Conservation (phyloP, 1,140 invertebrate species). For the Venustaconcha ellipsiformis region DNA sequence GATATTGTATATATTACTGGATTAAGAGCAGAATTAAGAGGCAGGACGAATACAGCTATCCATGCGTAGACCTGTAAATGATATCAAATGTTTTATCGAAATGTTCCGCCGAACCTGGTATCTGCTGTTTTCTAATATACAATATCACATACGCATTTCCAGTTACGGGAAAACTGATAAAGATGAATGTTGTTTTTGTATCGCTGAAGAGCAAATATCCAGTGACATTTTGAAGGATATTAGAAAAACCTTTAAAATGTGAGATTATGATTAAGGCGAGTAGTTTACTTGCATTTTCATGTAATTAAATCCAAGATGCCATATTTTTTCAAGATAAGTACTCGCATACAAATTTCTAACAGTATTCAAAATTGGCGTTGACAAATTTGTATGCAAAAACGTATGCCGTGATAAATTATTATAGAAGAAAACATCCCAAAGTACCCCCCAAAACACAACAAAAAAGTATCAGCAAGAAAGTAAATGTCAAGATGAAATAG, state of each 20-base stretch:
- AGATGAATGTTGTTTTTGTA: no score
- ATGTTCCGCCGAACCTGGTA: background rate
- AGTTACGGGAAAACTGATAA: no score
- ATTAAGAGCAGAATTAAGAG: slow-evolving; percentile 84
- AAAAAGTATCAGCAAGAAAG: background rate
- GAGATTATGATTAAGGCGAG: no score
- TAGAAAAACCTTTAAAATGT: no score
- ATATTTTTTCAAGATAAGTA: background rate
- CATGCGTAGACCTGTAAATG: slow-evolving; percentile 72
- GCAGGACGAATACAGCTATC: slow-evolving; percentile 82
- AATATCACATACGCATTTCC: no score
- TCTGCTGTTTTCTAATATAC: no score
- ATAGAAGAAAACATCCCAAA: background rate
- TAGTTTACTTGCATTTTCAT: no score
- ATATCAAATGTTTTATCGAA: slow-evolving; percentile 1
- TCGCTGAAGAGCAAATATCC: no score
- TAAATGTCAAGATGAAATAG: background rate
- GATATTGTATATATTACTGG: slow-evolving; percentile 85
- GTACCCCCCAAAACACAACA: background rate
- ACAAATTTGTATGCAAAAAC: background rate
- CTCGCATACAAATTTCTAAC: background rate
- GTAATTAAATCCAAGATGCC: background rate
- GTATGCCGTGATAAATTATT: background rate
- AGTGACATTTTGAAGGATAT: no score
- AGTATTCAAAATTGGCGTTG: background rate